Conservation (phyloP, 2,888 invertebrate genomes). For the Scotopteryx bipunctaria region DNA sequence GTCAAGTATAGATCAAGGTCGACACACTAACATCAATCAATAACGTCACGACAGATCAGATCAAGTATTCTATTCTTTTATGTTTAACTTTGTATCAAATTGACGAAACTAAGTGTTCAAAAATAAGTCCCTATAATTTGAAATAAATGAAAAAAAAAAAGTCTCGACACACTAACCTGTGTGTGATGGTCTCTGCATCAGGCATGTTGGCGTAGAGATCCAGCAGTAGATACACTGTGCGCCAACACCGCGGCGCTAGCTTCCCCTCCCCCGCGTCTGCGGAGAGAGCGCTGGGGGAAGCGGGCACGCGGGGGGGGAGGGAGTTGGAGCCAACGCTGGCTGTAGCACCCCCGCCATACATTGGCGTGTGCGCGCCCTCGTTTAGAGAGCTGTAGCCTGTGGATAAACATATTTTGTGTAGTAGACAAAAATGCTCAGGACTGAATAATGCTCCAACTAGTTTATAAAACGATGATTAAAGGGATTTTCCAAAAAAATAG, state of each 20-base stretch:
- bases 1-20: too few relatives aligned
- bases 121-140: too few relatives aligned
- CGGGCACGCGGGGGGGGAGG: background rate
- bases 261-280: constrained; percentile 45
- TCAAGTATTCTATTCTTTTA: too few relatives aligned
- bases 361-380: constrained; percentile 89
- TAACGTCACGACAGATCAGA: too few relatives aligned
- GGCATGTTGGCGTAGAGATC: constrained; percentile 97
- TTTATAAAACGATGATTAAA: too few relatives aligned
- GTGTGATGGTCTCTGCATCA: constrained; percentile 95
- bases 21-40: too few relatives aligned
- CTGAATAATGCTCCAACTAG: too few relatives aligned
- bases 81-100: too few relatives aligned
- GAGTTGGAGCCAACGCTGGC: background rate
- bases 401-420: background rate
- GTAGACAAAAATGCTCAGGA: too few relatives aligned
- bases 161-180: constrained; percentile 85
- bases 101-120: too few relatives aligned
- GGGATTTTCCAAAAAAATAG: too few relatives aligned
- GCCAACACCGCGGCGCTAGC: constrained; percentile 94
- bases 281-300: constrained; percentile 24
- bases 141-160: too few relatives aligned
- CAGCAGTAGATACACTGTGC: constrained; percentile 95
- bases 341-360: constrained; percentile 54
- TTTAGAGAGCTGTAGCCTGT: constrained; percentile 91